Evolutionary conservation across 2,888 invertebrate genomes (phyloP).

Genomic region (Aromia moschata): DNA sequence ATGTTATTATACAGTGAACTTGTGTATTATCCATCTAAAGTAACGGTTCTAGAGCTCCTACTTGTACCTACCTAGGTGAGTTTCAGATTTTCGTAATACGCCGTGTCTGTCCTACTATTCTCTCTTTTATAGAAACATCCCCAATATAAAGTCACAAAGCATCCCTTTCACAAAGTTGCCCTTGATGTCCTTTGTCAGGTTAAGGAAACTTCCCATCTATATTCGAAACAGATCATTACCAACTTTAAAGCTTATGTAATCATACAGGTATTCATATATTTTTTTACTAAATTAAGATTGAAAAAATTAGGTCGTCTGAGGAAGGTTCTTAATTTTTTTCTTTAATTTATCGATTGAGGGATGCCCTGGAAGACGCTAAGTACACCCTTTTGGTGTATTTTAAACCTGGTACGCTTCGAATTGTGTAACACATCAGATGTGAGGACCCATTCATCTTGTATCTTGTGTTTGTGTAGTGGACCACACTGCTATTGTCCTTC

Average conservation of each 20-base stretch:
- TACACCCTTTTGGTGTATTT: conserved; percentile 12
- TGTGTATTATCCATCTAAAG: too few species aligned
- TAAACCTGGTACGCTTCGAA: conserved; percentile 23
- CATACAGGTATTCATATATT: too few species aligned
- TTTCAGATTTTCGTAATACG: conserved; percentile 17
- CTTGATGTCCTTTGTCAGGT: conserved; percentile 11
- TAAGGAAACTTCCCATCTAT: conserved; percentile 21
- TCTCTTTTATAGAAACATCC: conserved; percentile 27
- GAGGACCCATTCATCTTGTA: conserved; percentile 59
- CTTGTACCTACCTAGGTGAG: conserved; percentile 1
- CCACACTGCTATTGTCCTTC: conserved; percentile 57
- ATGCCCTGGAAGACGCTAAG: not conserved
- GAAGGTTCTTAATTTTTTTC: not conserved
- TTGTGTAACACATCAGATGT: conserved; percentile 50
- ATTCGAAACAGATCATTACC: too few species aligned
- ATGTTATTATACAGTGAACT: too few species aligned
- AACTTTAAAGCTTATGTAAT: too few species aligned
- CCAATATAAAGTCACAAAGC: conserved; percentile 22
- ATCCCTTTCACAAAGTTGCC: conserved; percentile 15
- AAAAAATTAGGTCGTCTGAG: not conserved
- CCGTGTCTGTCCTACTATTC: conserved; percentile 38
- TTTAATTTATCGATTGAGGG: conserved; percentile 13
- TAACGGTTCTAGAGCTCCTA: too few species aligned
- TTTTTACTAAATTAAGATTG: too few species aligned
- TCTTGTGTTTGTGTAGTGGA: conserved; percentile 62